phyloP scores from a whole-genome alignment of 2,113 vertebrate species.

The Mionectes macconnelli region DNA sequence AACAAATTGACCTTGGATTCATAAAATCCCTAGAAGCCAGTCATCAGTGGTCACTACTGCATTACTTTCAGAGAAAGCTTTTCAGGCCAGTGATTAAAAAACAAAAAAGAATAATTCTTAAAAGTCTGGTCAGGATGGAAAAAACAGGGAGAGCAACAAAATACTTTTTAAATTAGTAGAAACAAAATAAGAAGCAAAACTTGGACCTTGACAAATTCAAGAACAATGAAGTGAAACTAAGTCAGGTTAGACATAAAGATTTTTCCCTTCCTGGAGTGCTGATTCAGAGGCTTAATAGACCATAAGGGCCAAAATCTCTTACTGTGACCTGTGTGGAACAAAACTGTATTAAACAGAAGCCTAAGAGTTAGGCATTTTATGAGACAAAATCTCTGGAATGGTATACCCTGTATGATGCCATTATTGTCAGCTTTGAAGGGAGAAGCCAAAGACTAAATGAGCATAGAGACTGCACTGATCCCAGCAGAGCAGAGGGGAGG shows the following conservation, averaged over 20 bases:
- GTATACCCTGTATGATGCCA: neutral
- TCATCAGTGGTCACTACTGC: neutral
- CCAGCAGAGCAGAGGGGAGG: constrained; percentile 34
- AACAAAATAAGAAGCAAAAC: neutral
- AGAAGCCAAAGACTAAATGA: constrained; percentile 57
- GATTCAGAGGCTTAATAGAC: neutral
- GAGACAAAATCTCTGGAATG: neutral
- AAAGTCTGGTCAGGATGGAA: neutral
- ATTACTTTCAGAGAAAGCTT: neutral
- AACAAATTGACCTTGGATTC: constrained; percentile 12
- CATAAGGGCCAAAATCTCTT: neutral
- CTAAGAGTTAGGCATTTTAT: constrained; percentile 12
- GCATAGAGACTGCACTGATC: neutral
- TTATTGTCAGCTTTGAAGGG: constrained; percentile 23
- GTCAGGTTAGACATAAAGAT: neutral
- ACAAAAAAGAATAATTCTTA: neutral
- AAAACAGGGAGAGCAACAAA: neutral
- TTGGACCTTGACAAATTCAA: neutral
- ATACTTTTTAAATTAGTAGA: neutral
- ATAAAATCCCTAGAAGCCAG: neutral
- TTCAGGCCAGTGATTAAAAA: neutral
- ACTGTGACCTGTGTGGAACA: neutral
- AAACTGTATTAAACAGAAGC: neutral
- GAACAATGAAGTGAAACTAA: neutral
- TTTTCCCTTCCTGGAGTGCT: neutral